A percentile compares a stretch with the other conserved stretches of the same genome.
Conservation (phyloP, 1,140 invertebrate species). For the Augochlora pura region DNA sequence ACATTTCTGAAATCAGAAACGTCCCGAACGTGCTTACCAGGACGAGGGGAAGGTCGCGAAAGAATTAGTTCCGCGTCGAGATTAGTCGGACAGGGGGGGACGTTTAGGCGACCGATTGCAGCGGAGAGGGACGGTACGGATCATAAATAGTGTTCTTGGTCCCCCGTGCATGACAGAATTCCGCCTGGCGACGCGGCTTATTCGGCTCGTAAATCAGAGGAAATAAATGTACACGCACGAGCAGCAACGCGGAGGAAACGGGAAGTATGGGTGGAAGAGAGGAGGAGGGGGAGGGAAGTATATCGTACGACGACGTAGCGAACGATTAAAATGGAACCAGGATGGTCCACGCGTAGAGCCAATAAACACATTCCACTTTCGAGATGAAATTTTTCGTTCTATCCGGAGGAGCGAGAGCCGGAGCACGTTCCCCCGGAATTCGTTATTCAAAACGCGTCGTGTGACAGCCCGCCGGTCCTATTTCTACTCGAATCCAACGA, state of each 20-base stretch:
- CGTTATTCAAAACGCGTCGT: constrained; percentile 4
- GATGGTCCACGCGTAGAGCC: not conserved
- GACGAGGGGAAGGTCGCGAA: too few species aligned
- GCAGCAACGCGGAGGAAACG: too few species aligned
- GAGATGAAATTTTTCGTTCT: constrained; percentile 7
- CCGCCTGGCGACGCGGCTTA: not conserved
- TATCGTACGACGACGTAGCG: not conserved
- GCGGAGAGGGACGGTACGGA: too few species aligned
- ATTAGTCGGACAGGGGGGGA: too few species aligned
- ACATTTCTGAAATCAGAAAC: too few species aligned
- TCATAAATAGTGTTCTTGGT: too few species aligned
- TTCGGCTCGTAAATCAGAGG: not conserved
- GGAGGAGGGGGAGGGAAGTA: not conserved
- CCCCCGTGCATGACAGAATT: not conserved
- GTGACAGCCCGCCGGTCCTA: not conserved
- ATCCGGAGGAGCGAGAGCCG: too few species aligned
- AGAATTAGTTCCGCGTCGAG: too few species aligned
- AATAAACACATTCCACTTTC: constrained; percentile 7
- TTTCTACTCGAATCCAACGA: not conserved
- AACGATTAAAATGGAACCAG: not conserved
- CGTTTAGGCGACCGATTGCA: too few species aligned
- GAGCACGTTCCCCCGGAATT: not conserved
- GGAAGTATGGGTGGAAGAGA: too few species aligned
- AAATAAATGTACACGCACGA: not conserved
- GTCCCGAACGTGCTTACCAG: too few species aligned